Evolutionary conservation across 2,797 vertebrate genomes (phyloP).

Genomic region (Lindbergichthys nudifrons): DNA sequence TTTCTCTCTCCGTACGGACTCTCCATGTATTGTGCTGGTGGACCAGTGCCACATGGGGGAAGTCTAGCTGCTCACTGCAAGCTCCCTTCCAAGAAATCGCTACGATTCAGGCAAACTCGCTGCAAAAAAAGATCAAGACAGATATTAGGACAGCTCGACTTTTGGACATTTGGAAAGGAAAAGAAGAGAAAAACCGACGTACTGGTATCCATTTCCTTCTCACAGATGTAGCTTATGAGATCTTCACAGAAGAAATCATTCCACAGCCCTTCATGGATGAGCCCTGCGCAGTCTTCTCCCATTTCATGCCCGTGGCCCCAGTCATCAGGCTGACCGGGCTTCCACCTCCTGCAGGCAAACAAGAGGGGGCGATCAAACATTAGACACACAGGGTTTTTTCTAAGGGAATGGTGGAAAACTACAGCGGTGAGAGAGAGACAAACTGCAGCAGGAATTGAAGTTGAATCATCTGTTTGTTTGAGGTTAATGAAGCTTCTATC

Average conservation of each 20-base stretch:
- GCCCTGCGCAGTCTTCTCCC: slow-evolving; percentile 92
- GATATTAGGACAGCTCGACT: not conserved
- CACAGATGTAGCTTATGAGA: slow-evolving; percentile 92
- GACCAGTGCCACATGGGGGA: slow-evolving; percentile 57
- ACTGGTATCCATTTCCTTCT: slow-evolving; percentile 89
- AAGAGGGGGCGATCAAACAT: slow-evolving; percentile 74
- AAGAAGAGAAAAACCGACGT: slow-evolving; percentile 45
- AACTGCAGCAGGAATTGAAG: not conserved
- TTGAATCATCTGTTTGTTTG: slow-evolving; percentile 7
- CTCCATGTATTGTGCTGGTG: slow-evolving; percentile 60
- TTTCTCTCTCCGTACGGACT: slow-evolving; percentile 59
- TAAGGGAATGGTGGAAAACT: not conserved
- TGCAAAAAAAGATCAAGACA: slow-evolving; percentile 34
- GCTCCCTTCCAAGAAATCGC: slow-evolving; percentile 48
- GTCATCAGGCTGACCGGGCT: slow-evolving; percentile 93
- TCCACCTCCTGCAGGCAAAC: slow-evolving; percentile 91
- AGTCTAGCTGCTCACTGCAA: slow-evolving; percentile 71
- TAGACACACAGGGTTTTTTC: slow-evolving; percentile 11
- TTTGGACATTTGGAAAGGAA: not conserved
- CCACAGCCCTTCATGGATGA: slow-evolving; percentile 91
- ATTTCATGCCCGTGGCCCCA: slow-evolving; percentile 87
- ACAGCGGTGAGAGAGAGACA: not conserved
- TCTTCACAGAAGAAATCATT: slow-evolving; percentile 96
- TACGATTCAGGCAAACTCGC: slow-evolving; percentile 65
- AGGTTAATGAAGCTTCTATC: not conserved